Evolutionary conservation across 2,113 vertebrate genomes (phyloP).

Genomic region (Athene cunicularia): DNA sequence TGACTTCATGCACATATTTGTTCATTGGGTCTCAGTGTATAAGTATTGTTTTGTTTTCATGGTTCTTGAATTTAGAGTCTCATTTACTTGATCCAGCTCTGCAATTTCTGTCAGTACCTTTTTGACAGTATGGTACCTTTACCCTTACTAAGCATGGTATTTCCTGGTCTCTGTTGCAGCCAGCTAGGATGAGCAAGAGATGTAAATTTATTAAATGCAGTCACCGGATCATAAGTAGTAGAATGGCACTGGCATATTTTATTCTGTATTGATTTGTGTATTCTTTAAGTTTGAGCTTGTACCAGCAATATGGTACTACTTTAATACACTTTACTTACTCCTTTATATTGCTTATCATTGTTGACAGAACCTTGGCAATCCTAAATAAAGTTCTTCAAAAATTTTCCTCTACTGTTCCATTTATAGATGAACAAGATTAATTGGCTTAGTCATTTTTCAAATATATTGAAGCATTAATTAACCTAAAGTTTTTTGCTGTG

Average conservation of each 20-base stretch:
- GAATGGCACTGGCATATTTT: background rate
- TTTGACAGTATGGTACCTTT: background rate
- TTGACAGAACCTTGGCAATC: background rate
- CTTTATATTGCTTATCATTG: background rate
- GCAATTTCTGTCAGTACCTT: background rate
- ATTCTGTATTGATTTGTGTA: background rate
- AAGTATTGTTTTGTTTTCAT: background rate
- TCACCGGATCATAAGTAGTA: background rate
- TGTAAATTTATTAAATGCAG: background rate
- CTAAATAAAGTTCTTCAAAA: conserved; percentile 5
- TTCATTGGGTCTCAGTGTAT: background rate
- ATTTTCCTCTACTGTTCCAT: background rate
- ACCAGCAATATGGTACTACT: background rate
- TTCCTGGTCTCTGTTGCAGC: background rate
- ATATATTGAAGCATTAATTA: conserved; percentile 51
- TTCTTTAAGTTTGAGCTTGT: background rate
- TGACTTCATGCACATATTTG: background rate
- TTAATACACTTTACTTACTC: background rate
- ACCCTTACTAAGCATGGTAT: background rate
- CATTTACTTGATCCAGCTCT: background rate
- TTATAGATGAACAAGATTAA: conserved; percentile 30
- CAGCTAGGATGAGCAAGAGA: background rate
- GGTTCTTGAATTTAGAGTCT: background rate
- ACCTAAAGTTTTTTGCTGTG: conserved; percentile 33
- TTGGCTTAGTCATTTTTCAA: conserved; percentile 35